These are phyloP conservation scores for Euspilapteryx auroguttella DNA, from an alignment of 2,888 invertebrate genomes.

Conservation along the genomic window DNA sequence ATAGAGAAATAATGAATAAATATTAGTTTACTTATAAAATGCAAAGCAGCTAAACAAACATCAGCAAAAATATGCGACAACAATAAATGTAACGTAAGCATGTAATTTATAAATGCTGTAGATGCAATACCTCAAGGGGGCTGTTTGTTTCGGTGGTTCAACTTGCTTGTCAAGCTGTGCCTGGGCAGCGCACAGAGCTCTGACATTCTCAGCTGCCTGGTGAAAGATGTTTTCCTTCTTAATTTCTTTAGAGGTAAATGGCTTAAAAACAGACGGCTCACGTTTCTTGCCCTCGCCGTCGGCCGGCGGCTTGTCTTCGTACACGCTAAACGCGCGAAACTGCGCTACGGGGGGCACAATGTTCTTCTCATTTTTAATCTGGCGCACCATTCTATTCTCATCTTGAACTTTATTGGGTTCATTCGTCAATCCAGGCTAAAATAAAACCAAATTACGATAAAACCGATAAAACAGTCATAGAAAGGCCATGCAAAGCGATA, in stretches of 20 bases:
- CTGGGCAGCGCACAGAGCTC: constrained; percentile 27
- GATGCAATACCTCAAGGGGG: constrained; percentile 21
- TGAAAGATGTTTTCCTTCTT: constrained; percentile 33
- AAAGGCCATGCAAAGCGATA: too few relatives aligned
- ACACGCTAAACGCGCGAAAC: constrained; percentile 76
- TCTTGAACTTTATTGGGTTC: constrained; percentile 48
- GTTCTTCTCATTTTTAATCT: constrained; percentile 51
- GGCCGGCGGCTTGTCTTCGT: constrained; percentile 63
- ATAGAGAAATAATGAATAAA: too few relatives aligned
- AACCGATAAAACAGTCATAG: too few relatives aligned
- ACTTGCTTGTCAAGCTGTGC: constrained; percentile 24
- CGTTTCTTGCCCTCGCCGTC: constrained; percentile 44
- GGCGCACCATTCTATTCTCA: constrained; percentile 44
- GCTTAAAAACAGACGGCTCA: constrained; percentile 34
- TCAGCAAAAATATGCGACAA: too few relatives aligned
- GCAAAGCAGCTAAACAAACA: too few relatives aligned
- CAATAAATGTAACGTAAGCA: too few relatives aligned
- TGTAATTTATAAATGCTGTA: too few relatives aligned
- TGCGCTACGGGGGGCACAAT: constrained; percentile 67
- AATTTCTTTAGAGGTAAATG: constrained; percentile 39
- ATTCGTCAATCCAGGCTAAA: constrained; percentile 44
- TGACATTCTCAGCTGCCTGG: constrained; percentile 33
- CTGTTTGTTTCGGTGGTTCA: constrained; percentile 28
- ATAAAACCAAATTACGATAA: too few relatives aligned
- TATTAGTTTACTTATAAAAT: too few relatives aligned